phyloP scores from a whole-genome alignment of 2,888 invertebrate genomes.

The Minunthozetes semirufus region DNA sequence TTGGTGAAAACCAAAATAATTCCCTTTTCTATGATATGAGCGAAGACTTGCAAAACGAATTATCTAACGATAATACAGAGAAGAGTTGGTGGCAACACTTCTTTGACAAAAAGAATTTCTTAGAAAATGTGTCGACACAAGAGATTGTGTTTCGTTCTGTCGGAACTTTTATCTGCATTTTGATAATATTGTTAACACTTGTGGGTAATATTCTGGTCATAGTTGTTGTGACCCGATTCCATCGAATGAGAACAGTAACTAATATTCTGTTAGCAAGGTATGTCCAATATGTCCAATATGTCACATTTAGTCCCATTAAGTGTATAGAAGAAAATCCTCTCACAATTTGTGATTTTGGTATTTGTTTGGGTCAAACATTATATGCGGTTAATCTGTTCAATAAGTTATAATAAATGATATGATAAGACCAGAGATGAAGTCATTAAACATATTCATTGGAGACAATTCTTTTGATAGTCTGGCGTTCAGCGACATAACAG shows the following conservation, averaged over 20 bases:
- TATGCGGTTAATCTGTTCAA: not conserved
- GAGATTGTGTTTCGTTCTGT: conserved; percentile 38
- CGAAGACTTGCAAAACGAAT: not conserved
- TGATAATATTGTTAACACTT: conserved; percentile 41
- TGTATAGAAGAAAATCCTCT: too few relatives aligned
- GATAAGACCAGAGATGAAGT: not conserved
- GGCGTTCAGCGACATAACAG: conserved; percentile 47
- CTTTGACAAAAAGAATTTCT: not conserved
- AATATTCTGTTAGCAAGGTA: conserved; percentile 46
- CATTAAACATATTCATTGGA: not conserved
- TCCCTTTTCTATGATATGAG: not conserved
- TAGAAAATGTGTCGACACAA: not conserved
- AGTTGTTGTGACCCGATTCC: conserved; percentile 45
- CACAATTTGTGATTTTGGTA: not conserved
- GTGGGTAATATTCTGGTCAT: conserved; percentile 47
- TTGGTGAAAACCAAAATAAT: not conserved
- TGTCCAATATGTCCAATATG: not conserved
- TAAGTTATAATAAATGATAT: not conserved
- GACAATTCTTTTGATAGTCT: conserved; percentile 39
- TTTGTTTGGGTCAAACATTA: not conserved
- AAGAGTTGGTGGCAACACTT: not conserved
- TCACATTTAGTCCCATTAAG: too few relatives aligned
- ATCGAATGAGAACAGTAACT: conserved; percentile 46
- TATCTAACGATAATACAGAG: not conserved
- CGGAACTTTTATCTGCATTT: conserved; percentile 45